Conservation (phyloP, 2,888 invertebrate species). For the Calliphora vomitoria region DNA sequence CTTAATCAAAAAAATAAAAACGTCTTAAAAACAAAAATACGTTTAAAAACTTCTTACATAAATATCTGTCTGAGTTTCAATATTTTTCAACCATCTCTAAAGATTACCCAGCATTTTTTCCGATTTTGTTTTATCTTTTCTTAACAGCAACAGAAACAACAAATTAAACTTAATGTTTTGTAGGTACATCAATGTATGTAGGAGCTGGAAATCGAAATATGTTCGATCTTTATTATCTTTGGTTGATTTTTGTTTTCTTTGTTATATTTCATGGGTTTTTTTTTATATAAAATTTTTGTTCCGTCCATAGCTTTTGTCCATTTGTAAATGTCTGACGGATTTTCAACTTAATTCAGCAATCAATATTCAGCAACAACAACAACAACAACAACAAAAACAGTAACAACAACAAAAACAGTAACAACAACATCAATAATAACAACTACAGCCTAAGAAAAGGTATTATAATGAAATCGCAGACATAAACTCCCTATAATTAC, state of each 20-base stretch:
- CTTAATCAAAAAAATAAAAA: not conserved
- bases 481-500: slow-evolving; percentile 85
- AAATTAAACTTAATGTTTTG: not conserved
- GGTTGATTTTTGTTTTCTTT: slow-evolving; percentile 26
- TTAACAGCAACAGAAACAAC: not conserved
- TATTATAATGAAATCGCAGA: slow-evolving; percentile 83
- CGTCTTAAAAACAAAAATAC: not conserved
- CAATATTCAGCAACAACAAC: slow-evolving; percentile 75
- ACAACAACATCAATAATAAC: slow-evolving; percentile 42
- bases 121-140: slow-evolving; percentile 23
- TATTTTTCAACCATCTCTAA: slow-evolving; percentile 29
- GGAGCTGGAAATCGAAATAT: slow-evolving; percentile 59
- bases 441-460: slow-evolving; percentile 61
- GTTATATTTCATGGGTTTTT: not conserved
- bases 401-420: slow-evolving; percentile 47
- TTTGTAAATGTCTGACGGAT: slow-evolving; percentile 65
- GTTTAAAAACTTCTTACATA: not conserved
- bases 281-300: not conserved
- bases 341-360: slow-evolving; percentile 81
- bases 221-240: slow-evolving; percentile 69
- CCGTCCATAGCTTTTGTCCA: slow-evolving; percentile 40
- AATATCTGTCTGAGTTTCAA: slow-evolving; percentile 31
- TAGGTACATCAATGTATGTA: slow-evolving; percentile 45
- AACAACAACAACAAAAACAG: slow-evolving; percentile 71
- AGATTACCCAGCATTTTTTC: slow-evolving; percentile 50